phyloP scores from a whole-genome alignment of 2,888 invertebrate genomes.

The Tachina grossa region DNA sequence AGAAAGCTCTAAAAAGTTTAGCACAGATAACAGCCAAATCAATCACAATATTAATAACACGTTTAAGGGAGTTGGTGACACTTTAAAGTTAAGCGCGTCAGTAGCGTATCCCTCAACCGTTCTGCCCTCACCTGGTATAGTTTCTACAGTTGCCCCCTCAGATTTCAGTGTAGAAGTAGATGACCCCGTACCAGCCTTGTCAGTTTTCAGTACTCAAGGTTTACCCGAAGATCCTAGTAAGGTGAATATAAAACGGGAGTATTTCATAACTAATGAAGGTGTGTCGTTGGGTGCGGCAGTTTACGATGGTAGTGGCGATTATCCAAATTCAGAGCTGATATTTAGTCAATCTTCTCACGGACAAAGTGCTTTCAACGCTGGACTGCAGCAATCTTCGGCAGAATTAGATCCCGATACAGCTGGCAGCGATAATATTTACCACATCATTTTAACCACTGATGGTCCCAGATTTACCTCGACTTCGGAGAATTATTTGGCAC shows the following conservation, averaged over 20 bases:
- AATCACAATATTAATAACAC: slow-evolving; percentile 51
- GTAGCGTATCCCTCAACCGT: slow-evolving; percentile 75
- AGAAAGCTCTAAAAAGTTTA: slow-evolving; percentile 65
- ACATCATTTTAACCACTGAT: slow-evolving; percentile 78
- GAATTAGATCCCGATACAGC: slow-evolving; percentile 79
- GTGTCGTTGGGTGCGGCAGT: slow-evolving; percentile 1
- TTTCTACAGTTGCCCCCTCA: not conserved
- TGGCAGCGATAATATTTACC: slow-evolving; percentile 79
- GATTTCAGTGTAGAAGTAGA: slow-evolving; percentile 59
- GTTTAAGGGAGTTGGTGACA: slow-evolving; percentile 74
- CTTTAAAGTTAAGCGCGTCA: slow-evolving; percentile 79
- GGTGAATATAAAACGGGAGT: slow-evolving; percentile 79
- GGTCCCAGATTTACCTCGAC: slow-evolving; percentile 74
- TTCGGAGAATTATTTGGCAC: slow-evolving; percentile 65
- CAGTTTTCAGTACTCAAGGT: slow-evolving; percentile 82
- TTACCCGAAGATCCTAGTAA: slow-evolving; percentile 78
- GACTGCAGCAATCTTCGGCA: slow-evolving; percentile 69
- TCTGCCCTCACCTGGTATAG: slow-evolving; percentile 52
- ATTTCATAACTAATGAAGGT: slow-evolving; percentile 76
- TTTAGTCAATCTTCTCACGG: slow-evolving; percentile 59
- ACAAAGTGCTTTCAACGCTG: slow-evolving; percentile 51
- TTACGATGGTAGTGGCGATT: slow-evolving; percentile 60
- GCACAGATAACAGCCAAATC: slow-evolving; percentile 59
- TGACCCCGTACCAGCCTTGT: slow-evolving; percentile 60
- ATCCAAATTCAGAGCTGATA: slow-evolving; percentile 65